phyloP scores from a whole-genome alignment of 2,797 vertebrate species.

The Harpagifer antarcticus region DNA sequence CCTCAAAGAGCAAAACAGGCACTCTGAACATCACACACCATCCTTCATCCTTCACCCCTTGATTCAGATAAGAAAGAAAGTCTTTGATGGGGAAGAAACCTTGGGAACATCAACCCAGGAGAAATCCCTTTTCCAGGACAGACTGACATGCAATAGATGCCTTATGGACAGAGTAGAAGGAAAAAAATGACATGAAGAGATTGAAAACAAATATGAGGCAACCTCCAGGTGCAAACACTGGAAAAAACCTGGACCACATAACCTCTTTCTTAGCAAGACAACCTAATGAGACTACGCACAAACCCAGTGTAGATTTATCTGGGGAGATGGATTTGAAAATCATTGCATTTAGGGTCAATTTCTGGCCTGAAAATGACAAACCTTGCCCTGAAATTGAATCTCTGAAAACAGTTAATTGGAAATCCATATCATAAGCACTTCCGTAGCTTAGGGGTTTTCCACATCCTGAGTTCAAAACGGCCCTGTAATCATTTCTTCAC shows the following conservation, averaged over 20 bases:
- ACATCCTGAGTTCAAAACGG: too few relatives aligned
- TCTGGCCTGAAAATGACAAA: background rate
- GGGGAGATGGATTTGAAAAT: background rate
- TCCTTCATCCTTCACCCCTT: conserved; percentile 2
- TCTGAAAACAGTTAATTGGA: conserved; percentile 7
- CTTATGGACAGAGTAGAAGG: background rate
- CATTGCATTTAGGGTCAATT: background rate
- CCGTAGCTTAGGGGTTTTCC: too few relatives aligned
- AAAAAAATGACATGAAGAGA: background rate
- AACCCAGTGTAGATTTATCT: background rate
- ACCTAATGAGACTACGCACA: background rate
- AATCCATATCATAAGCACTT: background rate
- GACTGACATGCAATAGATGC: background rate
- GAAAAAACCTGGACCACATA: background rate
- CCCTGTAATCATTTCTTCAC: too few relatives aligned
- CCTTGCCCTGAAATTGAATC: conserved; percentile 3
- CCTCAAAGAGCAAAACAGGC: background rate
- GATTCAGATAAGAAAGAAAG: conserved; percentile 9
- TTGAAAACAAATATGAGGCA: background rate
- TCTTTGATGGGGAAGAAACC: conserved; percentile 1
- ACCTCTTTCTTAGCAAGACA: background rate
- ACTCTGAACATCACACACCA: background rate
- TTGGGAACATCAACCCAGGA: background rate
- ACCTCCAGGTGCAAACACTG: background rate
- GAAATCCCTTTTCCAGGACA: background rate